These are phyloP conservation scores for Pogona vitticeps DNA, from an alignment of 2,113 vertebrate genomes.

Conservation along the genomic window DNA sequence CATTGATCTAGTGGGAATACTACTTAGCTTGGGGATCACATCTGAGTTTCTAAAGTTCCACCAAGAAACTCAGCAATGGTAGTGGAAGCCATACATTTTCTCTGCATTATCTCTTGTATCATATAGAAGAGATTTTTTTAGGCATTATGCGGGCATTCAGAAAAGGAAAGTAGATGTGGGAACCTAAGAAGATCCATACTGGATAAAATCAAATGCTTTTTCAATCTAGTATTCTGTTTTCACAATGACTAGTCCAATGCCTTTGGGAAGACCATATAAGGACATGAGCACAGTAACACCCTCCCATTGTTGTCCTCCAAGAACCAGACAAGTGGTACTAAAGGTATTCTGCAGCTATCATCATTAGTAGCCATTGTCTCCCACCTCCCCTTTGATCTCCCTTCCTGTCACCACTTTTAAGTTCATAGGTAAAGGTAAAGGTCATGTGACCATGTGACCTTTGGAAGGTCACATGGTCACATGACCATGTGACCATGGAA, in stretches of 20 bases:
- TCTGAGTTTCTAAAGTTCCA: background rate
- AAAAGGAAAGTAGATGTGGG: background rate
- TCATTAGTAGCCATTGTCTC: background rate
- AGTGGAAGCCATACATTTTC: background rate
- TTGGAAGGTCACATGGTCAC: too few relatives aligned
- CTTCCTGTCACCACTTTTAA: background rate
- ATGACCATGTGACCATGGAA: too few relatives aligned
- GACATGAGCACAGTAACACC: background rate
- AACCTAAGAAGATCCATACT: background rate
- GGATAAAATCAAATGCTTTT: background rate
- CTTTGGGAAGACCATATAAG: background rate
- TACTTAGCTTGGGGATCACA: background rate
- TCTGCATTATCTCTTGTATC: background rate
- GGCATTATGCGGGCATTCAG: background rate
- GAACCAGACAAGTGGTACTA: background rate
- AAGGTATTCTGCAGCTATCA: background rate
- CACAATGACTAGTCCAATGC: background rate
- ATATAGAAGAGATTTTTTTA: background rate
- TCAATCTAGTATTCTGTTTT: background rate
- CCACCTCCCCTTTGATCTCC: background rate
- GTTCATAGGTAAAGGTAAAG: too few relatives aligned
- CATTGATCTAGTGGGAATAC: background rate
- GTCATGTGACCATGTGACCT: too few relatives aligned
- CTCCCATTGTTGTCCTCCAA: background rate
- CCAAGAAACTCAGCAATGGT: background rate